A percentile compares a stretch with the other conserved stretches of the same genome.
phyloP scores from a whole-genome alignment of 2,797 vertebrate genomes.

The Buphagus erythrorhynchus region DNA sequence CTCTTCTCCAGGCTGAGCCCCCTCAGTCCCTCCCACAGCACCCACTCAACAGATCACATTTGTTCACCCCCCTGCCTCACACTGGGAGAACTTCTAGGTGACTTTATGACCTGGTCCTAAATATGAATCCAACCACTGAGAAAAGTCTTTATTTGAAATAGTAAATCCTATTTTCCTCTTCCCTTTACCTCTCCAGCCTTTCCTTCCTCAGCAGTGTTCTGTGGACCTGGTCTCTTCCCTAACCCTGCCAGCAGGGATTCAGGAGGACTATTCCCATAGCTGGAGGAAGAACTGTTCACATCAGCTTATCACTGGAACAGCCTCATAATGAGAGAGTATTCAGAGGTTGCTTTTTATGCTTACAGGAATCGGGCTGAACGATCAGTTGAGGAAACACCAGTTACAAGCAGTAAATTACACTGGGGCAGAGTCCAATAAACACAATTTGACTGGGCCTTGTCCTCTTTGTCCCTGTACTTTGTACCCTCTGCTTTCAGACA shows the following conservation, averaged over 20 bases:
- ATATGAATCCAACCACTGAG: background rate
- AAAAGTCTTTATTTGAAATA: background rate
- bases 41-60: background rate
- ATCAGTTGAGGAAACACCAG: background rate
- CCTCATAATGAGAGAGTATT: background rate
- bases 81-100: background rate
- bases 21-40: background rate
- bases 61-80: rapidly evolving
- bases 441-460: background rate
- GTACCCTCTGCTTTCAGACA: background rate
- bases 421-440: background rate
- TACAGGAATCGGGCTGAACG: rapidly evolving
- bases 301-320: background rate
- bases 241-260: background rate
- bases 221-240: background rate
- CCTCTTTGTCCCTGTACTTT: background rate
- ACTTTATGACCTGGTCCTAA: background rate
- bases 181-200: background rate
- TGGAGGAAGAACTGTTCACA: background rate
- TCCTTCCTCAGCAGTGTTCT: background rate
- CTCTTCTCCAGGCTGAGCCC: background rate
- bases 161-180: background rate
- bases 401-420: background rate
- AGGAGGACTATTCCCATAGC: rapidly evolving
- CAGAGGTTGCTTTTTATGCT: background rate